Conservation (phyloP, 2,797 vertebrate genomes). For the Spinus olivaceus region DNA sequence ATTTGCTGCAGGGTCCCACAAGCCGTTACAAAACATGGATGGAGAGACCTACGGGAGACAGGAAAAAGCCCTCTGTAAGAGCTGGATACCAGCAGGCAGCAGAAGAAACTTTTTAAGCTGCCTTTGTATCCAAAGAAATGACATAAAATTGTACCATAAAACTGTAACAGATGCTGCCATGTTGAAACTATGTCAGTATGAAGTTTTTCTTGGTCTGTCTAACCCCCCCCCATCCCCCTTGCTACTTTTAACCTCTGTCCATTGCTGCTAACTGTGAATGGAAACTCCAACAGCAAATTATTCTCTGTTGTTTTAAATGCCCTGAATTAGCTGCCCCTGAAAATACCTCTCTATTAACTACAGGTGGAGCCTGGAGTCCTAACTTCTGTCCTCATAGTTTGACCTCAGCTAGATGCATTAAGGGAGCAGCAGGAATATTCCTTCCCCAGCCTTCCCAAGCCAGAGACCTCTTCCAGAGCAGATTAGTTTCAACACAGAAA, state of each 20-base stretch:
- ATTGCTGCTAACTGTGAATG: background rate
- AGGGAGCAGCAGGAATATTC: background rate
- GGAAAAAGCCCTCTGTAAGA: background rate
- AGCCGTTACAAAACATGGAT: background rate
- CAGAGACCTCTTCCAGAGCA: background rate
- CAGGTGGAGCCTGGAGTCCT: background rate
- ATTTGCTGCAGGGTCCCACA: constrained; percentile 31
- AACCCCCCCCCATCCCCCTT: background rate
- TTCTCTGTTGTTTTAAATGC: background rate
- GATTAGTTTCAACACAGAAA: background rate
- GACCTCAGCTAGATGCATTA: background rate
- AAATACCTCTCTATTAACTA: background rate
- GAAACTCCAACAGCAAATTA: background rate
- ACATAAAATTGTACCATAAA: background rate
- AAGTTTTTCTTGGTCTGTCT: background rate
- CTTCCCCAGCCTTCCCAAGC: background rate
- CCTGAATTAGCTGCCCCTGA: background rate
- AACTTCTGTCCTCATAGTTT: background rate
- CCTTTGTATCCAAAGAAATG: background rate
- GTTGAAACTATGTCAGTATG: background rate
- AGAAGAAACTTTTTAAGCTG: background rate
- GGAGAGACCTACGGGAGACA: background rate
- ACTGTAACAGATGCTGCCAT: background rate
- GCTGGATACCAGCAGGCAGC: constrained; percentile 10
- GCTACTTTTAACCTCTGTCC: background rate